phyloP scores from a whole-genome alignment of 2,113 vertebrate species.

The Cephalopholis sonnerati region DNA sequence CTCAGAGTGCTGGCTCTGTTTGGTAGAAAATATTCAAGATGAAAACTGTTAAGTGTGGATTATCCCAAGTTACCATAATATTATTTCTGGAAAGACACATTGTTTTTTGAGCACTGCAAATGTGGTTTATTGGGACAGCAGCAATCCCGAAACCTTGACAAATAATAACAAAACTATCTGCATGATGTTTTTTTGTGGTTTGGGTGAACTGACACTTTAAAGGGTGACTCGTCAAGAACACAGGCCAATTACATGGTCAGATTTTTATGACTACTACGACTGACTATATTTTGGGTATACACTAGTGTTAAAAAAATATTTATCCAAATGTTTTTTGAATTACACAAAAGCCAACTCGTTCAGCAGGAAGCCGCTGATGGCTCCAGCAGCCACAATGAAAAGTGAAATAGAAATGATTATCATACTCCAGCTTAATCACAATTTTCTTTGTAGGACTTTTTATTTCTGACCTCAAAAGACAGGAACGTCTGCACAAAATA shows the following conservation, averaged over 20 bases:
- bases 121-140: not conserved
- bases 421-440: not conserved
- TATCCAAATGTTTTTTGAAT: not conserved
- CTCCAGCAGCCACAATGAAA: not conserved
- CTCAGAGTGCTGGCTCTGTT: not conserved
- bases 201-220: not conserved
- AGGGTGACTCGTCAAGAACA: not conserved
- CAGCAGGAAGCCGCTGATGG: not conserved
- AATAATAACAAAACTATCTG: not conserved
- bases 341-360: not conserved
- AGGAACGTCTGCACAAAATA: constrained; percentile 26
- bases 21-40: not conserved
- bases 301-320: not conserved
- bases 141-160: not conserved
- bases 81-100: not conserved
- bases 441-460: not conserved
- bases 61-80: not conserved
- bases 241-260: not conserved
- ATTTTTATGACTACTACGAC: not conserved
- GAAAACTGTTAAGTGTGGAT: not conserved
- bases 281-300: not conserved
- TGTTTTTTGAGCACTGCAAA: not conserved
- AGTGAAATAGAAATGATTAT: not conserved
- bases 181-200: not conserved
- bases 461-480: constrained; percentile 12